Conservation (phyloP, 2,888 invertebrate genomes). For the Ectemnius lituratus region DNA sequence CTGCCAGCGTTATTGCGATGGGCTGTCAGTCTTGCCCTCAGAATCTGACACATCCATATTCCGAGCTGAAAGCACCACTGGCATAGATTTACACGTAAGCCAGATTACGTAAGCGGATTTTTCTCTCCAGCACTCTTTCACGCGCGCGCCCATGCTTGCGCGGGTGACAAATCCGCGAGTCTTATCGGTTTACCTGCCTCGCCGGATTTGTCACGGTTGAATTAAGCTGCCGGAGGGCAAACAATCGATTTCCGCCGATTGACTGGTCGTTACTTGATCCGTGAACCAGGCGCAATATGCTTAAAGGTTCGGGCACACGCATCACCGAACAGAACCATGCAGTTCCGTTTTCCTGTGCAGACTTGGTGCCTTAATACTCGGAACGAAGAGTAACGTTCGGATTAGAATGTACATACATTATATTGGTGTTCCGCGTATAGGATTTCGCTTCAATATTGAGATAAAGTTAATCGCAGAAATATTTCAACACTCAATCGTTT, state of each 20-base stretch:
- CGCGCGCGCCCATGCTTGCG: conserved; percentile 19
- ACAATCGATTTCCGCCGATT: conserved; percentile 15
- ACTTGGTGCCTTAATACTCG: too few relatives aligned
- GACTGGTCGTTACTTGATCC: background rate
- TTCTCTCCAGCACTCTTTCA: conserved; percentile 20
- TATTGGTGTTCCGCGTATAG: too few relatives aligned
- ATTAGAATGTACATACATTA: too few relatives aligned
- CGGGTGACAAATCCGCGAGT: conserved; percentile 52
- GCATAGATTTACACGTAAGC: conserved; percentile 50
- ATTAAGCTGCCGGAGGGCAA: conserved; percentile 44
- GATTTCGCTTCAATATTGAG: too few relatives aligned
- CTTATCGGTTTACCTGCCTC: conserved; percentile 57
- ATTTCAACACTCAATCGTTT: too few relatives aligned
- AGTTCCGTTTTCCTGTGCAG: too few relatives aligned
- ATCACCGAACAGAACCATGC: too few relatives aligned
- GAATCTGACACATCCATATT: conserved; percentile 54
- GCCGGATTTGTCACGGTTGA: conserved; percentile 49
- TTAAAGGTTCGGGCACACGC: too few relatives aligned
- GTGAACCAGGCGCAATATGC: background rate
- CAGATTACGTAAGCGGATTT: conserved; percentile 57
- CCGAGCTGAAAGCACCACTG: conserved; percentile 29
- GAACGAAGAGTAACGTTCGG: too few relatives aligned
- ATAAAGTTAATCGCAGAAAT: too few relatives aligned
- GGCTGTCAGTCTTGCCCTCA: background rate
- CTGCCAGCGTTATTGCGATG: conserved; percentile 17